Conservation (phyloP, 2,797 vertebrate species). For the Argyrosomus regius region DNA sequence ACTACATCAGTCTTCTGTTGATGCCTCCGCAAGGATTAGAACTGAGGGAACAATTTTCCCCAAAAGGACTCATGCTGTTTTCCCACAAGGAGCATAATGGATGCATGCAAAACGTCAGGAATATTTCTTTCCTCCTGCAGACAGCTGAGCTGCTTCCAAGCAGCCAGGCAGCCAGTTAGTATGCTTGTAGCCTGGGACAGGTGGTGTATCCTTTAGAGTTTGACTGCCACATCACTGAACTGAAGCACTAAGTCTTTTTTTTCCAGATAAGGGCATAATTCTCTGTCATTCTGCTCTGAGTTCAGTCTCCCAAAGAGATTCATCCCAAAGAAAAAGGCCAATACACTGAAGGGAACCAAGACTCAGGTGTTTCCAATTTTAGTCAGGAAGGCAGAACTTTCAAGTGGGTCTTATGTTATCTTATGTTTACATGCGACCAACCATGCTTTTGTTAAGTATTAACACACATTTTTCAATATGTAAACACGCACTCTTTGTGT, state of each 20-base stretch:
- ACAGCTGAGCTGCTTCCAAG: conserved; percentile 55
- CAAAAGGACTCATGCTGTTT: conserved; percentile 70
- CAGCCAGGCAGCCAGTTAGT: conserved; percentile 57
- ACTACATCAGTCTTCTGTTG: conserved; percentile 67
- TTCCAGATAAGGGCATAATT: conserved; percentile 39
- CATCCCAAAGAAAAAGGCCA: conserved; percentile 34
- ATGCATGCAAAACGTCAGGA: conserved; percentile 75
- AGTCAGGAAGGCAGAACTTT: conserved; percentile 16
- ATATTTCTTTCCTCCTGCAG: conserved; percentile 74
- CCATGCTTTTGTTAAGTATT: background rate
- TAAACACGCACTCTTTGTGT: background rate
- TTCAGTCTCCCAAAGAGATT: conserved; percentile 58
- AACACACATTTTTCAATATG: background rate
- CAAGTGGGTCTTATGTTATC: background rate
- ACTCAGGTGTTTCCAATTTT: conserved; percentile 53
- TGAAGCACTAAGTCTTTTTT: conserved; percentile 55
- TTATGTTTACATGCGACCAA: background rate
- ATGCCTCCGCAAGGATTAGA: conserved; percentile 70
- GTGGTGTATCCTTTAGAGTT: conserved; percentile 62
- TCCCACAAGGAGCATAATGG: conserved; percentile 79
- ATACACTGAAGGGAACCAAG: conserved; percentile 22
- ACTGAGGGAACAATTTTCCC: conserved; percentile 74
- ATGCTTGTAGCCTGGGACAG: conserved; percentile 65
- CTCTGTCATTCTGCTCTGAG: conserved; percentile 48
- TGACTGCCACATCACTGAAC: conserved; percentile 67